phyloP scores from a whole-genome alignment of 2,888 invertebrate genomes.

The Conchocele bisecta region DNA sequence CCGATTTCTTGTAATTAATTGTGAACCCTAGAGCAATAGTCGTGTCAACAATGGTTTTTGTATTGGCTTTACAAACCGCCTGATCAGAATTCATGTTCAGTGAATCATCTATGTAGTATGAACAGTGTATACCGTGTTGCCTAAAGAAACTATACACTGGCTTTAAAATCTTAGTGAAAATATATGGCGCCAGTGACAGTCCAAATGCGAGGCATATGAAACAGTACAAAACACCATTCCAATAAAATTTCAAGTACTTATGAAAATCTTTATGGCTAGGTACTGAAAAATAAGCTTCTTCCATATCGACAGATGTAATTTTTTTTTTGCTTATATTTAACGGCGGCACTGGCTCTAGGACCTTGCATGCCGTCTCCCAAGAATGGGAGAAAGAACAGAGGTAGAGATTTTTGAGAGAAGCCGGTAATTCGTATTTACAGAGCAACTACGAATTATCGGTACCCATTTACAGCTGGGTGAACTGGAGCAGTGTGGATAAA shows the following conservation, averaged over 20 bases:
- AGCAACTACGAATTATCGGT: no score
- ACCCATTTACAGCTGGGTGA: no score
- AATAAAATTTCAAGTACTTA: constrained; percentile 18
- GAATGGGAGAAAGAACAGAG: no score
- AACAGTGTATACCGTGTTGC: constrained; percentile 21
- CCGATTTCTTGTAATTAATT: constrained; percentile 35
- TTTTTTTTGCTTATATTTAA: no score
- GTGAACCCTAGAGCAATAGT: constrained; percentile 24
- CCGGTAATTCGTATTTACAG: no score
- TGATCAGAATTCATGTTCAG: constrained; percentile 22
- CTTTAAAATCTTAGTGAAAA: constrained; percentile 47
- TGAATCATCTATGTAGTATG: constrained; percentile 50
- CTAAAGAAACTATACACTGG: constrained; percentile 39
- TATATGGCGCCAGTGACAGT: constrained; percentile 24
- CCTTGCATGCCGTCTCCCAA: no score
- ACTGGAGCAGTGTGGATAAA: no score
- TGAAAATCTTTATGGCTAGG: constrained; percentile 18
- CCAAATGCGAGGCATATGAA: constrained; percentile 40
- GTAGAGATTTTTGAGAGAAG: no score
- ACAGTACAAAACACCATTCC: constrained; percentile 22
- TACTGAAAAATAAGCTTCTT: constrained; percentile 33
- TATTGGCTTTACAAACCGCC: constrained; percentile 11
- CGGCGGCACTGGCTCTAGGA: no score
- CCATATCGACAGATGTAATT: constrained; percentile 27
- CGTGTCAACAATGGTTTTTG: constrained; percentile 11